These are phyloP conservation scores for Phrynocephalus forsythii DNA, from an alignment of 2,797 vertebrate genomes.

Conservation along the genomic window DNA sequence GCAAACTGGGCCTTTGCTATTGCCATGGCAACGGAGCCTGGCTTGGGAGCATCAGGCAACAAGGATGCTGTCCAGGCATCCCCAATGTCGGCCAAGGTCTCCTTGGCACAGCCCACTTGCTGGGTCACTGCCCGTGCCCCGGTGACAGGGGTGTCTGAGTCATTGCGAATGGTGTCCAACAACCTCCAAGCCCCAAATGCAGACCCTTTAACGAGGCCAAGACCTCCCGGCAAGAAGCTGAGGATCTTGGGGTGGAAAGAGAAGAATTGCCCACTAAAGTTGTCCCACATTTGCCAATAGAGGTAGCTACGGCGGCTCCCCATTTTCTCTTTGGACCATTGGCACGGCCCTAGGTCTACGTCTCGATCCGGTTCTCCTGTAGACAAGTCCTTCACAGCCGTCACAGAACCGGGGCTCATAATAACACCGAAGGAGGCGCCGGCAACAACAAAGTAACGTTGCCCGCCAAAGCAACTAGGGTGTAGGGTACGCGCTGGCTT, in stretches of 20 bases:
- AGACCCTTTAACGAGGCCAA: background rate
- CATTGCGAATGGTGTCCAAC: background rate
- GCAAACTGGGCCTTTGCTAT: conserved; percentile 26
- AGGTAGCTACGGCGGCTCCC: conserved; percentile 21
- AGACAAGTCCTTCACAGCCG: background rate
- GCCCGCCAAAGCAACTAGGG: conserved; percentile 12
- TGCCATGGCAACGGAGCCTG: background rate
- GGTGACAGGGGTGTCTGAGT: background rate
- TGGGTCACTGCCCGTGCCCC: background rate
- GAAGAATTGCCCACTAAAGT: conserved; percentile 18
- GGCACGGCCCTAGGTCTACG: background rate
- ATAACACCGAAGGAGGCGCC: conserved; percentile 5
- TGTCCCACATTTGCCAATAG: conserved; percentile 24
- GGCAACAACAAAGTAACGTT: background rate
- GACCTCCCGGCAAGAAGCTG: conserved; percentile 20
- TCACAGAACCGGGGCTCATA: background rate
- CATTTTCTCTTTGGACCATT: conserved; percentile 23
- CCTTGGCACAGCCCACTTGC: conserved; percentile 6
- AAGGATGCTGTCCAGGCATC: background rate
- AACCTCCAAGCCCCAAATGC: background rate
- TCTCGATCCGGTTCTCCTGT: conserved; percentile 7
- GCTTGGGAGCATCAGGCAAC: background rate
- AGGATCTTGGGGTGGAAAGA: conserved; percentile 19
- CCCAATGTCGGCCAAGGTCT: background rate
- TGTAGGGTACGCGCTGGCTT: background rate